Base-by-base conservation (phyloP, 2,797 vertebrate genomes). In the Pseudochromis fuscus region DNA sequence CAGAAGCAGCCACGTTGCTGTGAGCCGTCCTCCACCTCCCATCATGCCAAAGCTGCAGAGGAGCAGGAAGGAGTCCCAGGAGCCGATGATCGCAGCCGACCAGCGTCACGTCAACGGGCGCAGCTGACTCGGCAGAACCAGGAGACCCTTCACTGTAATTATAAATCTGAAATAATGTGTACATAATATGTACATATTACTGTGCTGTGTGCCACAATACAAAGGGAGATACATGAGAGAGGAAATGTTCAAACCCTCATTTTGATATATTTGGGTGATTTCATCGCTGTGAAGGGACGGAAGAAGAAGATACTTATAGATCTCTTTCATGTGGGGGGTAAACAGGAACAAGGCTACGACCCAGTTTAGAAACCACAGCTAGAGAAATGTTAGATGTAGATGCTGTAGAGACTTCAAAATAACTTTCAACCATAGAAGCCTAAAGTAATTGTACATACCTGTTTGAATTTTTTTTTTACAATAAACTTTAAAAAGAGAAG, bases 31-130 rank as follows among this genome's bases (percentile, higher is more conserved):
- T 21, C 82, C 89, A 10, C 93, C 93, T 69, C 92, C 91, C 0
- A 53, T 91, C 62, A 69, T 90, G 44, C 94, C 94, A 1, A 94
- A 95, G 86, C 90, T 93, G 77, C 84, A 79, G 24, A 88, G 89
- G 63, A 93, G 77, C 84, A 88, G 77, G 75, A 91, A 77, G 50
- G 82, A 88, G 77, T 83, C 77, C 23, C 76, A 85, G 70, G 83
- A 86, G 8, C 82, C 70, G 1, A 87, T 83, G 40, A 61, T 77
- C 9, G 21, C 61, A 18, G 23, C 44, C 1, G 62, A 83, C 61
- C 82, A 63, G 6, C 52, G 38, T 73, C 81, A 71, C 69, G 44
- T 75, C 60, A 91, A 86, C 0, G 83, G 89, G 49, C 28, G 60
- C 66, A 64, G 82, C 75, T 93, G 82, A 93, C 40, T 66, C 28